Conservation (phyloP, 2,113 vertebrate genomes). For the Spea multiplicata region DNA sequence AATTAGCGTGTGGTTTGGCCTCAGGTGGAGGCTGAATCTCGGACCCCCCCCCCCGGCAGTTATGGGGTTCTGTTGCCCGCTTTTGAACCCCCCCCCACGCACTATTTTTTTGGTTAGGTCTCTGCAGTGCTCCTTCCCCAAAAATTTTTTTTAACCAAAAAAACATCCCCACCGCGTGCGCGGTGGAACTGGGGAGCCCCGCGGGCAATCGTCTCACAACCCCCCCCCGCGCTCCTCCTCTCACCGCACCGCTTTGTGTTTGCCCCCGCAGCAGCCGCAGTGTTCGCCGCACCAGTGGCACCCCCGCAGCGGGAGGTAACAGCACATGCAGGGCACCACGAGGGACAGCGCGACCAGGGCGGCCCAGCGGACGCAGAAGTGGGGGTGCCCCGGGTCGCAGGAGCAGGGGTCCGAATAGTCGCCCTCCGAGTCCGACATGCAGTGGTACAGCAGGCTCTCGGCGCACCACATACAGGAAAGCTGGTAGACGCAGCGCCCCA, state of each 20-base stretch:
- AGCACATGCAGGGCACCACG: constrained; percentile 92
- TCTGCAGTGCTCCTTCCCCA: constrained; percentile 17
- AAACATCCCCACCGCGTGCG: neutral
- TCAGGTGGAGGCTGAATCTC: no score
- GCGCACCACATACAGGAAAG: constrained; percentile 93
- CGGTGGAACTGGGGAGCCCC: neutral
- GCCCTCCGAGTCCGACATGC: constrained; percentile 92
- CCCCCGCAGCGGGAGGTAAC: constrained; percentile 86
- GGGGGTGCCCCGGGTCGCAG: constrained; percentile 80
- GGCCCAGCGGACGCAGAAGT: constrained; percentile 86
- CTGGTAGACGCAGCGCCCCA: constrained; percentile 80
- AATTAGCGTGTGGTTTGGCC: no score
- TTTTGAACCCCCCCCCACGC: neutral
- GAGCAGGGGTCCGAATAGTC: constrained; percentile 93
- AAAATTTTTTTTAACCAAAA: constrained; percentile 7
- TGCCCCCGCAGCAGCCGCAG: constrained; percentile 86
- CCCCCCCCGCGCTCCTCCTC: constrained; percentile 53
- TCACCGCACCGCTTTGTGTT: constrained; percentile 90
- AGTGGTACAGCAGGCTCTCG: constrained; percentile 91
- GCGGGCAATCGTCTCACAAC: constrained; percentile 12
- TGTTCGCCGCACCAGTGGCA: constrained; percentile 87
- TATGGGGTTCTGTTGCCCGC: no score
- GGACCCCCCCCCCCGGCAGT: no score
- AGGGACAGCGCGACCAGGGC: constrained; percentile 82
- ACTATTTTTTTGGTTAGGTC: constrained; percentile 24